phyloP scores from a whole-genome alignment of 2,113 vertebrate genomes.

The Toxotes chatareus region DNA sequence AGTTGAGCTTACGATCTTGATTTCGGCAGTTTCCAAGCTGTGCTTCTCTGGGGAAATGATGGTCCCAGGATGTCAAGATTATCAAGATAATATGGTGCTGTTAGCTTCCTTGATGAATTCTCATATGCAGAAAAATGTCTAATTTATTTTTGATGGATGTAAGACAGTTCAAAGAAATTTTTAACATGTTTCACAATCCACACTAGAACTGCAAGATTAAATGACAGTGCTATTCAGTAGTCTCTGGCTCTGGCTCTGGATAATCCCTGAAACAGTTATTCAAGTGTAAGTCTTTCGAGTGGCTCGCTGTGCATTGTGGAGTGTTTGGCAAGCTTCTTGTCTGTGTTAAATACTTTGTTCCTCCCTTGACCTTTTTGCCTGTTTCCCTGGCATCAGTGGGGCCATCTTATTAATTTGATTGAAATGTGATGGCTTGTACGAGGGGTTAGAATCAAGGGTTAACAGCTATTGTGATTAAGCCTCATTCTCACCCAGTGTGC shows the following conservation, averaged over 20 bases:
- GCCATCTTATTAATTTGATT: conserved; percentile 60
- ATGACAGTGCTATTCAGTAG: not conserved
- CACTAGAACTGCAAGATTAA: conserved; percentile 11
- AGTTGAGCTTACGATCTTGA: conserved; percentile 1
- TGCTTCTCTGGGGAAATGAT: not conserved
- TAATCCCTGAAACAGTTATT: conserved; percentile 40
- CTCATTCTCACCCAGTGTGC: conserved; percentile 43
- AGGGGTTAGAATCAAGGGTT: conserved; percentile 49
- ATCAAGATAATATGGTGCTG: not conserved
- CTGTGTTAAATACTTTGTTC: conserved; percentile 63
- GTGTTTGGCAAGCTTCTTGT: conserved; percentile 49
- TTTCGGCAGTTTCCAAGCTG: not conserved
- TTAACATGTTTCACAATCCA: not conserved
- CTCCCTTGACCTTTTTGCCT: conserved; percentile 67
- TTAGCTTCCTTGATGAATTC: not conserved
- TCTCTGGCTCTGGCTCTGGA: not conserved
- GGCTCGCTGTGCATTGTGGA: conserved; percentile 39
- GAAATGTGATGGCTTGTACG: conserved; percentile 55
- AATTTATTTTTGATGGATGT: not conserved
- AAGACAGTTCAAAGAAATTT: not conserved
- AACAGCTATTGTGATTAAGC: conserved; percentile 55
- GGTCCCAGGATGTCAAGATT: not conserved
- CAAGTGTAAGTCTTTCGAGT: conserved; percentile 36
- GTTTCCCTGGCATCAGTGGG: conserved; percentile 48
- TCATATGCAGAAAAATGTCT: not conserved